Base-by-base conservation (phyloP, 2,888 invertebrate species). In the Amphipoea lucens region DNA sequence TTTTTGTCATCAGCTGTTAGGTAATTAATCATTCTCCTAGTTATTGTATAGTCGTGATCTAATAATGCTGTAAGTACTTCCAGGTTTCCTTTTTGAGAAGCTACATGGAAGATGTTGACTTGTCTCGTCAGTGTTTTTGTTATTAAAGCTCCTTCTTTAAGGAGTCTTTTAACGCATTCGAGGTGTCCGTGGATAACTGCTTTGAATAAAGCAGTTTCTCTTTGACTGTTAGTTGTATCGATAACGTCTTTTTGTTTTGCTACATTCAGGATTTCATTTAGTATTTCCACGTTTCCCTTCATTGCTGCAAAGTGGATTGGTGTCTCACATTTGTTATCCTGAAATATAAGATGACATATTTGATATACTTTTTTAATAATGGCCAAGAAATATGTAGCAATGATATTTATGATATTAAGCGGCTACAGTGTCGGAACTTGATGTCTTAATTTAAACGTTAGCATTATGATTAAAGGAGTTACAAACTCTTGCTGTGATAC, bases 1-100 rank as follows among this genome's bases (percentile, higher is more conserved):
- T 87, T 86, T 75, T 77, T 82, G 48, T 89, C 69, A 20, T 88
- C 85, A 69, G 73, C 81, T 36, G 90, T 91, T 82, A 92, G 66
- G 11, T 96, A 88, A 81, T 94, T 92, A 40, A 94, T 89, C 90
- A 94, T 90, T 29, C 67, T 67, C 69, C 88, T 86, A 0, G 93
- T 90, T 9, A 94, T 81, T 23, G 89, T 80, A 91, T 94, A 87
- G 45, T 96, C 89, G 90, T 95, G 87, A 90, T 93, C 92, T 51
- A 97, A 87, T 54, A 97, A 92, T 29, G 94, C 92, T 82, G 95
- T 94, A 12, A 97, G 94, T 83, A 97, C 96, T 23, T 96, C 95
- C n/a, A 94, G 87, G 75, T 96, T 94, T 2, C 97, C 97, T 79
- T 93, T 91, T 89, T 95, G 96, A 67, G 90, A 87, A 20, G 90